phyloP scores from a whole-genome alignment of 2,113 vertebrate genomes.

The Embiotoca jacksoni region DNA sequence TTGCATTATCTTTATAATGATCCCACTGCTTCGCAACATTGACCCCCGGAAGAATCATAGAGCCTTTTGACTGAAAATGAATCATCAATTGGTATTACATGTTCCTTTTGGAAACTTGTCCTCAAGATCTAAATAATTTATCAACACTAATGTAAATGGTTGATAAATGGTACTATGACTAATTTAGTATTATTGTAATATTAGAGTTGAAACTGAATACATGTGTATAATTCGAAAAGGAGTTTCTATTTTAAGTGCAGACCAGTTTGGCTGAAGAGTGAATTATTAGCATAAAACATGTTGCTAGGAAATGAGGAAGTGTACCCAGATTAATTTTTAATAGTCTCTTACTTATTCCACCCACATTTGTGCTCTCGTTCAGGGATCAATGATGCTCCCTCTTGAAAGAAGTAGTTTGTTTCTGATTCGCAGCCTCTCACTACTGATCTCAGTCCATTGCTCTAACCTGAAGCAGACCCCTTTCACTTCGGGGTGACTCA shows the following conservation, averaged over 20 bases:
- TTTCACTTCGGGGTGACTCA: constrained; percentile 52
- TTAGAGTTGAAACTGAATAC: constrained; percentile 77
- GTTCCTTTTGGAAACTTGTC: constrained; percentile 76
- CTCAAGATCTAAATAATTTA: constrained; percentile 81
- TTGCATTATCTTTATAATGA: constrained; percentile 46
- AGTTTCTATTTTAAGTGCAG: constrained; percentile 71
- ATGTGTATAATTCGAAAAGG: constrained; percentile 71
- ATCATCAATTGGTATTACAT: constrained; percentile 72
- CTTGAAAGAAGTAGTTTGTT: constrained; percentile 25
- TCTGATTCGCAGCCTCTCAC: constrained; percentile 37
- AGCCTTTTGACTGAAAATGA: constrained; percentile 51
- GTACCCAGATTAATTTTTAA: constrained; percentile 36
- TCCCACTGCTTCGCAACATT: constrained; percentile 22
- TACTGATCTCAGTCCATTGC: constrained; percentile 16
- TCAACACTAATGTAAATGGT: constrained; percentile 80
- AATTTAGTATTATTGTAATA: constrained; percentile 85
- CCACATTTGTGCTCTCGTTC: constrained; percentile 29
- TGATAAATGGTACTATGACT: constrained; percentile 81
- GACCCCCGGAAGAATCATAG: constrained; percentile 19
- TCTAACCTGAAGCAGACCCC: constrained; percentile 32
- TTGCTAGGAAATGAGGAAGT: constrained; percentile 58
- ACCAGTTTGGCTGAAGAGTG: constrained; percentile 35
- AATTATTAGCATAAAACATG: constrained; percentile 64
- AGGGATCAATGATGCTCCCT: constrained; percentile 14
- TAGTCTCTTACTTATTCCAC: constrained; percentile 26